Evolutionary conservation across 2,113 vertebrate genomes (phyloP).

Genomic region (Sceloporus undulatus): DNA sequence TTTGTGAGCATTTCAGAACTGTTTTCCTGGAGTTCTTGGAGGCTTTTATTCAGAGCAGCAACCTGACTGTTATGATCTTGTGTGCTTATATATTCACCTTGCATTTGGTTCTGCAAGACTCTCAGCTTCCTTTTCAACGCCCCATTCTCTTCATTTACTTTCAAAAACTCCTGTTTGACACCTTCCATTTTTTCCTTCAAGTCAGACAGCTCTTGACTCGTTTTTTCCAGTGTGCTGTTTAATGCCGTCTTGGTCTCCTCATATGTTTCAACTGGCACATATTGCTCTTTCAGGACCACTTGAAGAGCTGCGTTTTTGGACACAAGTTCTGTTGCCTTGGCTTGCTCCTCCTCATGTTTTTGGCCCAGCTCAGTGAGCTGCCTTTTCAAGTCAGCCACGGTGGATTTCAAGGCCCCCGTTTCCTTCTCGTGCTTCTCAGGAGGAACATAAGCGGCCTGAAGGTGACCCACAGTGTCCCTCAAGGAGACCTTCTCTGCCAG

Average conservation of each 20-base stretch:
- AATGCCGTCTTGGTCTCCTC: conserved; percentile 81
- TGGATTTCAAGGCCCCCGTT: conserved; percentile 75
- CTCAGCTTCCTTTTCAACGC: conserved; percentile 81
- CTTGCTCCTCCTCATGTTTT: conserved; percentile 78
- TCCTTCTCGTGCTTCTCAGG: conserved; percentile 82
- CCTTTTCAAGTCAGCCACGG: conserved; percentile 74
- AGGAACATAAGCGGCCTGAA: conserved; percentile 77
- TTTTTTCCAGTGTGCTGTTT: conserved; percentile 78
- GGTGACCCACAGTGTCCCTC: conserved; percentile 73
- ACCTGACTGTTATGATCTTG: conserved; percentile 78
- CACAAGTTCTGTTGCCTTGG: conserved; percentile 69
- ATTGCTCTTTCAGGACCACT: conserved; percentile 78
- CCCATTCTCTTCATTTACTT: conserved; percentile 83
- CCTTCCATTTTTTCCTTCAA: conserved; percentile 78
- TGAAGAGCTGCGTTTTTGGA: conserved; percentile 81
- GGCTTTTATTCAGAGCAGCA: conserved; percentile 49
- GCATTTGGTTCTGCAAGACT: conserved; percentile 76
- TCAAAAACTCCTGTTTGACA: conserved; percentile 77
- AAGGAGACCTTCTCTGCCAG: conserved; percentile 79
- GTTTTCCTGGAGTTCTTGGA: conserved; percentile 59
- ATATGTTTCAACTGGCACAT: conserved; percentile 80
- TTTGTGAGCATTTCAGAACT: conserved; percentile 11
- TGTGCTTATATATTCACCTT: conserved; percentile 77
- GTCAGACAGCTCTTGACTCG: conserved; percentile 80
- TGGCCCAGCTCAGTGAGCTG: conserved; percentile 79